Evolutionary conservation across 2,113 vertebrate genomes (phyloP).

Genomic region (Tachuris rubrigastra): DNA sequence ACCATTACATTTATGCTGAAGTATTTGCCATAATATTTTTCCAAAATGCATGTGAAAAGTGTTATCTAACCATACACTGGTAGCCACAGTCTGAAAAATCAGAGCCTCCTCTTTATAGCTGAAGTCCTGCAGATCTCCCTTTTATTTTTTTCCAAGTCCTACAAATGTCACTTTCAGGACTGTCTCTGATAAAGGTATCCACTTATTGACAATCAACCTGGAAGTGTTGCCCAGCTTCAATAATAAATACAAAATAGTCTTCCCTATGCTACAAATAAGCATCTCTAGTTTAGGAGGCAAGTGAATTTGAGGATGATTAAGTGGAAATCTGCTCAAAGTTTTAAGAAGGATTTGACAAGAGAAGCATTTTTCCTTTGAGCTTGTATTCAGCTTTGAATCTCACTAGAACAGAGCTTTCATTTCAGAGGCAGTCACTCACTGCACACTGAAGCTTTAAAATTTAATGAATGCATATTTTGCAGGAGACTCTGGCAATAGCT

Average conservation of each 20-base stretch:
- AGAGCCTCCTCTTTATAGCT: background rate
- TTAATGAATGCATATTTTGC: conserved; percentile 40
- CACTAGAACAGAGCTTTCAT: conserved; percentile 42
- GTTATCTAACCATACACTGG: background rate
- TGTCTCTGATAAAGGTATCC: background rate
- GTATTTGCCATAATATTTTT: background rate
- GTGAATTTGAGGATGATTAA: conserved; percentile 24
- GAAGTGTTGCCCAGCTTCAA: background rate
- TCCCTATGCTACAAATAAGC: background rate
- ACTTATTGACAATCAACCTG: background rate
- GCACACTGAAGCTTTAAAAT: conserved; percentile 11
- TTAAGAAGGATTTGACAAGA: conserved; percentile 45
- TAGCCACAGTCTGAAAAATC: background rate
- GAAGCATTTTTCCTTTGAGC: conserved; percentile 49
- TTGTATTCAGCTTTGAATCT: conserved; percentile 24
- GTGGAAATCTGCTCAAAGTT: conserved; percentile 26
- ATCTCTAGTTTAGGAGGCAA: background rate
- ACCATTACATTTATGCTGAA: background rate
- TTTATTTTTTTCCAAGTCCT: background rate
- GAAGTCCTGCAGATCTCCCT: background rate
- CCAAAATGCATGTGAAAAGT: background rate
- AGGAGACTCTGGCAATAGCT: background rate
- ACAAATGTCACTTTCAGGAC: background rate
- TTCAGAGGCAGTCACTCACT: conserved; percentile 13
- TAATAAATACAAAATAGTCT: background rate